Evolutionary conservation across 2,888 invertebrate genomes (phyloP).

Genomic region (Diaprepes abbreviatus): DNA sequence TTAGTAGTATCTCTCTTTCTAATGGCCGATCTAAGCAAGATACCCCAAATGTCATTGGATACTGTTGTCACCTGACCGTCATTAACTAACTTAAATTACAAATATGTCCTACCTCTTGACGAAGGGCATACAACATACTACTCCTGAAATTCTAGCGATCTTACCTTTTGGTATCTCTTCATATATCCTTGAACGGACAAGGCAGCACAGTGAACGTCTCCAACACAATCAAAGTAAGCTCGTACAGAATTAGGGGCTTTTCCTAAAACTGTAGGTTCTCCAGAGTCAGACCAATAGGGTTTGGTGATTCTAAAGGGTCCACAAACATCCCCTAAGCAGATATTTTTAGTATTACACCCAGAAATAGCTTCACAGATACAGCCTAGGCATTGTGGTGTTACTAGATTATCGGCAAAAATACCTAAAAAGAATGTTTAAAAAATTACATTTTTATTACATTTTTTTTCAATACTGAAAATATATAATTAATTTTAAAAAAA

Average conservation of each 20-base stretch:
- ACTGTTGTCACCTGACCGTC: no score
- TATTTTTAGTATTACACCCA: constrained; percentile 76
- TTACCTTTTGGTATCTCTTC: constrained; percentile 81
- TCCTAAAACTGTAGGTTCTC: constrained; percentile 76
- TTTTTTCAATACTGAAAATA: no score
- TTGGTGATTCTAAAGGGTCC: constrained; percentile 89
- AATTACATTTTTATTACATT: no score
- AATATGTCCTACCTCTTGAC: no score
- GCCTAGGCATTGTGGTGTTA: constrained; percentile 82
- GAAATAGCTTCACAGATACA: constrained; percentile 88
- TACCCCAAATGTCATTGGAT: no score
- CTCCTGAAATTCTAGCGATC: no score
- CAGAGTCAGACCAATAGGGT: constrained; percentile 89
- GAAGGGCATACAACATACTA: no score
- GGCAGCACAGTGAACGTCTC: constrained; percentile 84
- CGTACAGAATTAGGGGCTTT: constrained; percentile 70
- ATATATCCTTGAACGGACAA: constrained; percentile 85
- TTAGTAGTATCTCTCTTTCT: no score
- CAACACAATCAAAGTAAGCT: constrained; percentile 81
- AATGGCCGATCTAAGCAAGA: no score
- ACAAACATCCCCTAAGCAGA: constrained; percentile 78
- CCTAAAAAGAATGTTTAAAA: no score
- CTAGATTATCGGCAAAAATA: constrained; percentile 60
- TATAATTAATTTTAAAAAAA: no score
- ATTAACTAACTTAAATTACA: no score